Conservation (phyloP, 2,888 invertebrate species). For the Eupithecia subumbrata region DNA sequence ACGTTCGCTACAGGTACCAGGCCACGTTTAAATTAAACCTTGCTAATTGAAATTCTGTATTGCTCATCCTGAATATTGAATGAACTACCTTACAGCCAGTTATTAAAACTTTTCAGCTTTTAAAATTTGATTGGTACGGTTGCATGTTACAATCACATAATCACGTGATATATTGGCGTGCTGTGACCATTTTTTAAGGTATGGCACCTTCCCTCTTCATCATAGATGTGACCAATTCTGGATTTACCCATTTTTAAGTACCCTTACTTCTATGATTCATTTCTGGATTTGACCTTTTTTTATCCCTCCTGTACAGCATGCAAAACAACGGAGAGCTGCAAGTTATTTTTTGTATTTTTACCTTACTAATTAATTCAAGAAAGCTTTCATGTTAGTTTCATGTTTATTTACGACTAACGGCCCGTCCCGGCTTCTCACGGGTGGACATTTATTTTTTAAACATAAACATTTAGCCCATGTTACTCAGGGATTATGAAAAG, state of each 20-base stretch:
- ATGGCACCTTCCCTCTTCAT: too few species aligned
- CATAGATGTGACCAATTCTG: background rate
- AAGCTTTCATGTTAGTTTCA: background rate
- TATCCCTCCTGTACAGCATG: background rate
- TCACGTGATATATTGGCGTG: background rate
- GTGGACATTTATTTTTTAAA: too few species aligned
- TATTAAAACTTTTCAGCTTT: background rate
- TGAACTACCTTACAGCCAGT: background rate
- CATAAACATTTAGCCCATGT: too few species aligned
- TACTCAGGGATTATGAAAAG: too few species aligned
- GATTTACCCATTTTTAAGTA: too few species aligned
- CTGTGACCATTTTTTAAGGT: background rate
- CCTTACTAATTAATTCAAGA: background rate
- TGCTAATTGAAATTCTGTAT: constrained; percentile 1
- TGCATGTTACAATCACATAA: background rate
- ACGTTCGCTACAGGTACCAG: background rate
- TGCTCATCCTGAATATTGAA: constrained; percentile 4
- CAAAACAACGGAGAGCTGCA: background rate
- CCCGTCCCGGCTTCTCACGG: too few species aligned
- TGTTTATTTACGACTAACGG: too few species aligned
- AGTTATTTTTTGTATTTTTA: background rate
- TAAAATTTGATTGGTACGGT: background rate
- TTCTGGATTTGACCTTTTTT: background rate
- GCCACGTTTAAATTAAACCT: background rate
- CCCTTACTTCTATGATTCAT: background rate